Evolutionary conservation across 2,797 vertebrate species (phyloP).

Genomic region (Eidolon dupreanum): DNA sequence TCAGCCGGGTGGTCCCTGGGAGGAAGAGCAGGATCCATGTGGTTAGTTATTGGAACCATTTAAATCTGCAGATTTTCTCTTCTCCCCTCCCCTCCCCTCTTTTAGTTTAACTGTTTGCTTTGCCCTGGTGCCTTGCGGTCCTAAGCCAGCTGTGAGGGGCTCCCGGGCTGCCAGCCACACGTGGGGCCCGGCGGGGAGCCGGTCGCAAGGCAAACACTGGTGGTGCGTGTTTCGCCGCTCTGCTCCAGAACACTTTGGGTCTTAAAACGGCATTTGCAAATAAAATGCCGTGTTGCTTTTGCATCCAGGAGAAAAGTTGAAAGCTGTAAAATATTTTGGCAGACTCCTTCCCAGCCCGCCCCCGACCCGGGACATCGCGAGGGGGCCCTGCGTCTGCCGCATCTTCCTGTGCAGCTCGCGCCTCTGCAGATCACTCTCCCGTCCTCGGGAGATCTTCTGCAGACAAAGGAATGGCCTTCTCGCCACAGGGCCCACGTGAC

Average conservation of each 20-base stretch:
- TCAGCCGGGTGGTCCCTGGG: background rate
- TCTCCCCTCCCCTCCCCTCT: background rate
- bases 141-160: rapidly evolving
- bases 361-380: background rate
- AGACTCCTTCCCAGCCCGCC: background rate
- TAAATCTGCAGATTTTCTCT: background rate
- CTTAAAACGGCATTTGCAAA: background rate
- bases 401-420: background rate
- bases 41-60: background rate
- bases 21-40: background rate
- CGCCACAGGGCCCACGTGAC: rapidly evolving
- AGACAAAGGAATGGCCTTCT: background rate
- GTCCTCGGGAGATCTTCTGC: background rate
- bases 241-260: background rate
- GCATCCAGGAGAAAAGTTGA: background rate
- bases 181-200: background rate
- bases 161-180: background rate
- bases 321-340: constrained; percentile 38
- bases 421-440: background rate
- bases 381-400: too few relatives aligned
- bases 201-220: rapidly evolving
- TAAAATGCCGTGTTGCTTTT: background rate
- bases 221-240: rapidly evolving
- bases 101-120: background rate
- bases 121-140: background rate